Base-by-base conservation (phyloP, 2,888 invertebrate species). In the Acleris emargana region DNA sequence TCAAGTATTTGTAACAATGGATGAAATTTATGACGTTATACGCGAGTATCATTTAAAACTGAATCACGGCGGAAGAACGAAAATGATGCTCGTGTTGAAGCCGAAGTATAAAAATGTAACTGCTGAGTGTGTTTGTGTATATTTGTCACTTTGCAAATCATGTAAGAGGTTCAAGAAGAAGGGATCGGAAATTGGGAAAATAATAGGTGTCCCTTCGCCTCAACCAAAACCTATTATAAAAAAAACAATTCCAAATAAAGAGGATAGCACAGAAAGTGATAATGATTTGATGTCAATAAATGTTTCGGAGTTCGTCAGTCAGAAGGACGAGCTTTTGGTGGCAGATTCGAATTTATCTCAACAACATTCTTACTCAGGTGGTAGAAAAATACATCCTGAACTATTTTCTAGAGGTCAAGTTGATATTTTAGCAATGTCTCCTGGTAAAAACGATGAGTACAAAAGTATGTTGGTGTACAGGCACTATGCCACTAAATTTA, bases 11-110 rank as follows among this genome's bases (percentile, higher is more conserved):
- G 82, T 86, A 3, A 70, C 77, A 13, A 71, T 81, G 45, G 81
- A 85, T 17, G 86, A 87, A 71, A 81, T 81, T 66, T 87, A 82
- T 58, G 84, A 85, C n/a, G 80, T 86, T 43, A 77, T 87, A 71
- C 73, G 74, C 0, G 75, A 79, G 5, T 78, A 73, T 61, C 87
- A 87, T 67, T 17, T 83, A 7, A 79, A 77, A 67, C 70, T 82
- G 61, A 83, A 81, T 60, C 85, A 87, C 43, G 83, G 78, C 2
- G 86, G 86, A 1, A 76, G 84, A 68, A 75, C 75, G 50, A 78
- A 81, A 17, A 77, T 86, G 76, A 79, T 81, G 81, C 22, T 69
- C 2, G 78, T 75, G 11, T 68, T 86, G 47, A 86, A 86, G 66
- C 76, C 75, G 5, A 77, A 76, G 62, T 86, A 83, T 68, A 82